Conservation (phyloP, 2,797 vertebrate species). For the Sebastolobus altivelis region DNA sequence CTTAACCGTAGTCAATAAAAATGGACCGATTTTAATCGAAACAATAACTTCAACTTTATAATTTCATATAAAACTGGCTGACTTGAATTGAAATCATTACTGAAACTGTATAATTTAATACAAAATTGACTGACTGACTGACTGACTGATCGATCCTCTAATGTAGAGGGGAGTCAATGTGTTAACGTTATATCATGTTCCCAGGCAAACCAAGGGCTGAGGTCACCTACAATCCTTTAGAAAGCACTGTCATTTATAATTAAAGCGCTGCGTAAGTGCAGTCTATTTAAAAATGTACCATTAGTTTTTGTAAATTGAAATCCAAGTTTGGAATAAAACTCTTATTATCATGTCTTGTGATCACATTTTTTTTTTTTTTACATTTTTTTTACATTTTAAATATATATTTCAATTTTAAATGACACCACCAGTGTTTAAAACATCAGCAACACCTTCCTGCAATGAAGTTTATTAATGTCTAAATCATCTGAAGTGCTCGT, state of each 20-base stretch:
- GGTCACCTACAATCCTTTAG: conserved; percentile 14
- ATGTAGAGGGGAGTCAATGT: neutral
- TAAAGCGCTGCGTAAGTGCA: neutral
- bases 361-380: neutral
- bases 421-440: conserved; percentile 14
- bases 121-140: conserved; percentile 18
- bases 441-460: conserved; percentile 21
- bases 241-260: neutral
- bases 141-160: conserved; percentile 14
- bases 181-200: conserved; percentile 19
- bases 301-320: conserved; percentile 11
- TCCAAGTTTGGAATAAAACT: conserved; percentile 52
- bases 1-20: neutral
- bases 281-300: conserved; percentile 2
- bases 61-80: conserved; percentile 45
- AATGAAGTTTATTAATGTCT: conserved; percentile 9
- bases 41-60: conserved; percentile 37
- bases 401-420: conserved; percentile 20
- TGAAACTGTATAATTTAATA: conserved; percentile 45
- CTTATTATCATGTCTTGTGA: conserved; percentile 18
- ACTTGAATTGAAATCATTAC: conserved; percentile 44
- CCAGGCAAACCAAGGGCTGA: neutral
- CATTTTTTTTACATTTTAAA: neutral
- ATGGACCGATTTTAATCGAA: conserved; percentile 18
- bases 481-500: neutral